A percentile compares a stretch with the other conserved stretches of the same genome.
These are phyloP conservation scores for Ispidina lecontei DNA, from an alignment of 2,797 vertebrate genomes.

Conservation along the genomic window DNA sequence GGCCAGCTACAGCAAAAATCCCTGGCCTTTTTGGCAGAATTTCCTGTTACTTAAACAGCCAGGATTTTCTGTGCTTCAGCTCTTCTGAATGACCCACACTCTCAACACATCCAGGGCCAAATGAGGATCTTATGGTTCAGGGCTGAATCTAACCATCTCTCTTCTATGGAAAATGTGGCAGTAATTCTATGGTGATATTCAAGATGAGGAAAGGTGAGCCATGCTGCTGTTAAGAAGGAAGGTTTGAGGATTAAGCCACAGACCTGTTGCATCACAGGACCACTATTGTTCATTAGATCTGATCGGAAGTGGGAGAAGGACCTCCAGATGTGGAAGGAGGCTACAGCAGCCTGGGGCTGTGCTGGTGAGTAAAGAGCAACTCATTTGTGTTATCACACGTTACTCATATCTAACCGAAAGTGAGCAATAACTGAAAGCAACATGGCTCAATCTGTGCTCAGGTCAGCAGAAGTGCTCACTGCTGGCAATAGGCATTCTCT, in stretches of 20 bases:
- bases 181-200: not conserved
- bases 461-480: not conserved
- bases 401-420: not conserved
- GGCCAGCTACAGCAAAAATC: not conserved
- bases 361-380: not conserved
- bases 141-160: not conserved
- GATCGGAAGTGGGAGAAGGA: not conserved
- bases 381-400: fast-evolving
- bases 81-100: not conserved
- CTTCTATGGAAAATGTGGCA: not conserved
- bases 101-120: not conserved
- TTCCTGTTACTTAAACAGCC: not conserved
- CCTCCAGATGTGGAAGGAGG: not conserved
- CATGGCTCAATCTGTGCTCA: not conserved
- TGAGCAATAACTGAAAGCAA: not conserved
- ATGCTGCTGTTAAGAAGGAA: not conserved
- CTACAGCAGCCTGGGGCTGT: not conserved
- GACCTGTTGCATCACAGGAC: not conserved
- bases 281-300: not conserved
- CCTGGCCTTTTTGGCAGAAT: not conserved
- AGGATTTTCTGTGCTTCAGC: not conserved
- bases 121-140: not conserved
- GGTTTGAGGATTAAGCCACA: not conserved
- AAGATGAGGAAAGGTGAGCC: not conserved
- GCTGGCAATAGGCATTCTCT: not conserved